These are phyloP conservation scores for Oxystoma pomonae DNA, from an alignment of 2,888 invertebrate species.

Conservation along the genomic window DNA sequence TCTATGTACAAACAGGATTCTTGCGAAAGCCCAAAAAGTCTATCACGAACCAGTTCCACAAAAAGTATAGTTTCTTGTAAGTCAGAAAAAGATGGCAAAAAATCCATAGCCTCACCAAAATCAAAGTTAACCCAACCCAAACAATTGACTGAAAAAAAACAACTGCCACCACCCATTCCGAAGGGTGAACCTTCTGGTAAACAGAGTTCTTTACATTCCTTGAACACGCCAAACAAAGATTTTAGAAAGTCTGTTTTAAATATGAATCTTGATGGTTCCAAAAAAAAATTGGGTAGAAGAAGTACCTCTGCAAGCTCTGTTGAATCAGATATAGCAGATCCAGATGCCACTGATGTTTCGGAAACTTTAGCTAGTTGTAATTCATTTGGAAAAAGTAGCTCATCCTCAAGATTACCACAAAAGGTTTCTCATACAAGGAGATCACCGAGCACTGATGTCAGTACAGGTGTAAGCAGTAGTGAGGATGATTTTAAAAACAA, in stretches of 20 bases:
- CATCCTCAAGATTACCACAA: conserved; percentile 39
- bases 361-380: conserved; percentile 41
- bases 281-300: conserved; percentile 45
- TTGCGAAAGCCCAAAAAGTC: conserved; percentile 38
- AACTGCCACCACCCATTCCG: conserved; percentile 49
- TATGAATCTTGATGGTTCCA: conserved; percentile 52
- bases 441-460: conserved; percentile 48
- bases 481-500: conserved; percentile 41
- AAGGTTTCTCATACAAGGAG: conserved; percentile 34
- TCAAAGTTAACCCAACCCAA: conserved; percentile 35
- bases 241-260: conserved; percentile 71
- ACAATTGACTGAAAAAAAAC: conserved; percentile 35
- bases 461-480: conserved; percentile 39
- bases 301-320: conserved; percentile 51
- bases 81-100: conserved; percentile 32
- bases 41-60: conserved; percentile 48
- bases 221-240: conserved; percentile 61
- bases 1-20: conserved; percentile 37
- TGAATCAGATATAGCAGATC: conserved; percentile 47
- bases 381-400: conserved; percentile 36
- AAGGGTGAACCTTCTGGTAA: conserved; percentile 43
- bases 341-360: conserved; percentile 45
- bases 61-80: conserved; percentile 43
- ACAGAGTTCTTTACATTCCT: conserved; percentile 40
- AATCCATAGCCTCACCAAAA: conserved; percentile 31